phyloP scores from a whole-genome alignment of 2,113 vertebrate species.

The human region GRCh38 chr4:28248501-28249000 shows the following conservation, averaged over 20 bases:
- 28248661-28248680: not conserved
- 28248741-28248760: constrained; percentile 51
- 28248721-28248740: constrained; percentile 35
- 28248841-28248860: not conserved
- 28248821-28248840: constrained; percentile 50
- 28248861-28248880: not conserved
- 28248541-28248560: not conserved
- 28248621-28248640: not conserved
- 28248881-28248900: not conserved
- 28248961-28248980: not conserved
- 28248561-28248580: not conserved
- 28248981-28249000: not conserved
- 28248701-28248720: constrained; percentile 53
- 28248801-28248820: constrained; percentile 29
- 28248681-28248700: not conserved
- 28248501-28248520: not conserved
- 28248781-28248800: constrained; percentile 48
- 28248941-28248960: not conserved
- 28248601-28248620: not conserved
- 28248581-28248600: not conserved
- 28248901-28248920: not conserved
- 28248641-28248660: not conserved
- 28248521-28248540: not conserved
- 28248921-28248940: not conserved
- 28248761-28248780: constrained; percentile 56